Percentiles rank a stretch among this genome's conserved stretches.
phyloP scores from a whole-genome alignment of 2,888 invertebrate species.

The Thelaira solivaga region DNA sequence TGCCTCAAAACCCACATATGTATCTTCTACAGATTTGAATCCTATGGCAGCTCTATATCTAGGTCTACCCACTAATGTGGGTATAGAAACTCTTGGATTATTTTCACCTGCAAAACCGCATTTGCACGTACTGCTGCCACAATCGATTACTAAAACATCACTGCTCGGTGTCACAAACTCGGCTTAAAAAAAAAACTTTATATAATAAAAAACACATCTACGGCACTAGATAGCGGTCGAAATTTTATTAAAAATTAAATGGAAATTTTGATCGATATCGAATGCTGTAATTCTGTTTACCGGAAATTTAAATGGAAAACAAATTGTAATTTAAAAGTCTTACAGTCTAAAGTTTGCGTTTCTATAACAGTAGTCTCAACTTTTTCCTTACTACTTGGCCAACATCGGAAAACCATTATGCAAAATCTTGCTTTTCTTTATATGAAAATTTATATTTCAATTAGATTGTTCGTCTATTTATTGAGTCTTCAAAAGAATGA shows the following conservation, averaged over 20 bases:
- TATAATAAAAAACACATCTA: neutral
- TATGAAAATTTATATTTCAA: neutral
- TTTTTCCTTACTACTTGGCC: neutral
- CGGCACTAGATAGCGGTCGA: too few relatives aligned
- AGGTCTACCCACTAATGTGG: conserved; percentile 19
- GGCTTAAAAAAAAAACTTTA: neutral
- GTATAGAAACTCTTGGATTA: neutral
- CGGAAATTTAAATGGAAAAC: too few relatives aligned
- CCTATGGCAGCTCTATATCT: neutral
- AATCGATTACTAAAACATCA: conserved; percentile 21
- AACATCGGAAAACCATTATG: neutral
- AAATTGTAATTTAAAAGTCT: neutral
- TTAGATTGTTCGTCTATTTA: too few relatives aligned
- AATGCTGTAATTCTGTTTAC: too few relatives aligned
- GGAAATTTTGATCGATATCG: too few relatives aligned
- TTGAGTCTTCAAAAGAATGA: too few relatives aligned
- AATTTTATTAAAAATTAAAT: too few relatives aligned
- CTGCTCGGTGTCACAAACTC: neutral
- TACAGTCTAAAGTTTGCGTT: conserved; percentile 21
- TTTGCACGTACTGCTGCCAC: conserved; percentile 14
- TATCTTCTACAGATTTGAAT: neutral
- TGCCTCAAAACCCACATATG: conserved; percentile 23
- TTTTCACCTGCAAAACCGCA: conserved; percentile 24
- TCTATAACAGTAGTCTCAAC: neutral
- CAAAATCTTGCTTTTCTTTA: neutral